phyloP scores from a whole-genome alignment of 1,140 invertebrate genomes.

The Sarcophaga peregrina region DNA sequence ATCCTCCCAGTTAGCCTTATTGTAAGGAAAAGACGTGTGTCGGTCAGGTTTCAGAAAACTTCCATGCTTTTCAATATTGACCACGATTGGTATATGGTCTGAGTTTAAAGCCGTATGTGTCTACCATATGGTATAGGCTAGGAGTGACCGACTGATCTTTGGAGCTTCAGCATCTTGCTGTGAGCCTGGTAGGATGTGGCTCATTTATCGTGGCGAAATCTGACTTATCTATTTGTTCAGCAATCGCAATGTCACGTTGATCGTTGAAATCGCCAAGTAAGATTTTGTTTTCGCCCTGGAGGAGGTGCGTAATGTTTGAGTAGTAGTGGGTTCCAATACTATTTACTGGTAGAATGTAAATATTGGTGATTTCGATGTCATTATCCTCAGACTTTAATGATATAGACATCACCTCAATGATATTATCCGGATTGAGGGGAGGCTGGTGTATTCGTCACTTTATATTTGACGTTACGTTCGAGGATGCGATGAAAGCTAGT shows the following conservation, averaged over 20 bases:
- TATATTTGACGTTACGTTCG: no score
- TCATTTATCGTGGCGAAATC: not conserved
- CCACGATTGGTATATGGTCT: not conserved
- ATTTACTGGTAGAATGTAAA: not conserved
- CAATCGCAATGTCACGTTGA: not conserved
- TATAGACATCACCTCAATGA: no score
- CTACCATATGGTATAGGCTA: not conserved
- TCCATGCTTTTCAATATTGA: not conserved
- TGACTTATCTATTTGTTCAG: not conserved
- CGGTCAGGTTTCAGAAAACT: not conserved
- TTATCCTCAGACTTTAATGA: no score
- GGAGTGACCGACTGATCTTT: not conserved
- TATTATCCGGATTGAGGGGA: no score
- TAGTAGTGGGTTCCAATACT: not conserved
- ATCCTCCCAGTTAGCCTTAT: no score
- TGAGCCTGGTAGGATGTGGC: not conserved
- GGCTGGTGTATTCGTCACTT: no score
- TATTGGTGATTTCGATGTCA: not conserved
- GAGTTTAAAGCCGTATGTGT: not conserved
- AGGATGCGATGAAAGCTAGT: no score
- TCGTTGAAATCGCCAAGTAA: conserved; percentile 2
- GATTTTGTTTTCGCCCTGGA: not conserved
- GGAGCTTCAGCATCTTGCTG: not conserved
- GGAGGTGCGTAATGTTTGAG: not conserved
- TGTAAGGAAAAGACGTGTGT: no score